phyloP scores from a whole-genome alignment of 1,140 invertebrate genomes.

The Aporrectodea caliginosa region DNA sequence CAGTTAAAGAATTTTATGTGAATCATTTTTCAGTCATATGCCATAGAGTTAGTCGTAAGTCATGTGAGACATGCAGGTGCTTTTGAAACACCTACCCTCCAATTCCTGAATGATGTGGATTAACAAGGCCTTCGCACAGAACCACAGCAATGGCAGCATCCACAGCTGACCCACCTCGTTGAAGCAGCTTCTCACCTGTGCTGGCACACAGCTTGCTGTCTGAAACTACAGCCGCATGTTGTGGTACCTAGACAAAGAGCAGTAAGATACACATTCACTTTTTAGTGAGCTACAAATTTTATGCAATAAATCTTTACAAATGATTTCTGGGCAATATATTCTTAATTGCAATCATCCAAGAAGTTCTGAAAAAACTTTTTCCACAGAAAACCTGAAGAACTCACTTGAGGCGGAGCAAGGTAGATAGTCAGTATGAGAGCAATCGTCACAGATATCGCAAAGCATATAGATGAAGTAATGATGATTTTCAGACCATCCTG shows the following conservation, averaged over 20 bases:
- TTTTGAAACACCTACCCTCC: constrained; percentile 62
- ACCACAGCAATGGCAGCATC: constrained; percentile 79
- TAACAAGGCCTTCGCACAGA: constrained; percentile 79
- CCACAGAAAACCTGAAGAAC: too few species aligned
- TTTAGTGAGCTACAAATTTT: too few species aligned
- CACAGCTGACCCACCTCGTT: constrained; percentile 76
- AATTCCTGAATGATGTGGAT: constrained; percentile 79
- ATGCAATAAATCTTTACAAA: too few species aligned
- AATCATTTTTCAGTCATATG: too few species aligned
- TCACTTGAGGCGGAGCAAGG: constrained; percentile 52
- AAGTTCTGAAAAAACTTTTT: too few species aligned
- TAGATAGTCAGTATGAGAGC: constrained; percentile 52
- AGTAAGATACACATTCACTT: too few species aligned
- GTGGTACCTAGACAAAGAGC: constrained; percentile 65
- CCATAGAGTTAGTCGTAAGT: too few species aligned
- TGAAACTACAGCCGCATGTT: constrained; percentile 71
- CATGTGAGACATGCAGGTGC: neutral
- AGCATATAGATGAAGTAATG: constrained; percentile 56
- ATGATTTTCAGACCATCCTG: constrained; percentile 57
- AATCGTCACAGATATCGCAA: constrained; percentile 64
- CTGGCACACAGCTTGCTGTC: constrained; percentile 69
- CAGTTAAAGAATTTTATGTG: too few species aligned
- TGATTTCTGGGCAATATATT: too few species aligned
- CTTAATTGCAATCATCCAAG: too few species aligned
- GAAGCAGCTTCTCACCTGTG: constrained; percentile 68